phyloP scores from a whole-genome alignment of 2,888 invertebrate species.

The Cylloceria caligata region DNA sequence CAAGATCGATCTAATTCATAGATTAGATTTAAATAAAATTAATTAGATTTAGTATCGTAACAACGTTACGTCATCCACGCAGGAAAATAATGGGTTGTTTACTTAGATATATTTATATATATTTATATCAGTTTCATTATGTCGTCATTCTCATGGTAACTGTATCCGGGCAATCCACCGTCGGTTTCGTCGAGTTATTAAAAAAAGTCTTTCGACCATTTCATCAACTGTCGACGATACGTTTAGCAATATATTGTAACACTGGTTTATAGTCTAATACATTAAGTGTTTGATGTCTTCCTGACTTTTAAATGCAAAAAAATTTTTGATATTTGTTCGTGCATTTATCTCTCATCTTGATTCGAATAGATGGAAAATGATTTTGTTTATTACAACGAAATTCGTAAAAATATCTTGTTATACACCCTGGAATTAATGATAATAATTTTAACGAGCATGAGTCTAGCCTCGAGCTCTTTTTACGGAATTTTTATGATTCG shows the following conservation, averaged over 20 bases:
- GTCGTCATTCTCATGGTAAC: slow-evolving; percentile 39
- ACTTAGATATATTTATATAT: slow-evolving; percentile 6
- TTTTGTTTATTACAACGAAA: slow-evolving; percentile 28
- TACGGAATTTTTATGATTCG: not conserved
- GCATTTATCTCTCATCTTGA: not conserved
- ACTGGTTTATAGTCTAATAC: slow-evolving; percentile 13
- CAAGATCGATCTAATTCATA: not conserved
- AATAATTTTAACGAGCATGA: not conserved
- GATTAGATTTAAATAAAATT: slow-evolving; percentile 20
- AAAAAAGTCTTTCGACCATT: slow-evolving; percentile 24
- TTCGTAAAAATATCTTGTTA: not conserved
- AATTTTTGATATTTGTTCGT: not conserved
- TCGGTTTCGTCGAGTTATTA: slow-evolving; percentile 43
- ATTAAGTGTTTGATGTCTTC: not conserved
- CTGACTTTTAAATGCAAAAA: slow-evolving; percentile 1
- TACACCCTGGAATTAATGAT: not conserved
- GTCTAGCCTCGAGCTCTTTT: not conserved
- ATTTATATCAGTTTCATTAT: slow-evolving; percentile 18
- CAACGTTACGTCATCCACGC: slow-evolving; percentile 11
- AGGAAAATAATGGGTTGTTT: slow-evolving; percentile 41
- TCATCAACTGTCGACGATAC: slow-evolving; percentile 9
- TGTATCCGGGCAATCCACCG: slow-evolving; percentile 61
- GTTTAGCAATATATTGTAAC: slow-evolving; percentile 27
- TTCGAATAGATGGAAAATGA: not conserved
- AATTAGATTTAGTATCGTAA: not conserved